Conservation (phyloP, 2,113 vertebrate species). For the Gobio gobio region DNA sequence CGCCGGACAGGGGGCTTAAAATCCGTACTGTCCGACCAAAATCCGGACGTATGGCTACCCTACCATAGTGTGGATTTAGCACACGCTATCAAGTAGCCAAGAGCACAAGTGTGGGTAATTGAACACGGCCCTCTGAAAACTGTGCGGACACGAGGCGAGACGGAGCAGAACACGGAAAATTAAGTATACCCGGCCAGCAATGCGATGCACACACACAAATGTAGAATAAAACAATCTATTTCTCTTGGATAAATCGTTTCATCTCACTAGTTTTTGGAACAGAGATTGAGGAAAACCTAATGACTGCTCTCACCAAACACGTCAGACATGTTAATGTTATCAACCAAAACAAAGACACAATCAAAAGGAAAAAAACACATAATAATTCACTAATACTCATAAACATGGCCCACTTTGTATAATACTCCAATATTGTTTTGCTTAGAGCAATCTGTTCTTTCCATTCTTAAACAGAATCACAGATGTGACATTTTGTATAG, state of each 20-base stretch:
- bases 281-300: not conserved
- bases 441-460: slow-evolving; percentile 6
- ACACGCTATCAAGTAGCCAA: too few relatives aligned
- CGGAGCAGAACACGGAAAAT: too few relatives aligned
- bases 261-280: slow-evolving; percentile 1
- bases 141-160: too few relatives aligned
- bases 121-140: too few relatives aligned
- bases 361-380: not conserved
- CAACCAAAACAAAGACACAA: not conserved
- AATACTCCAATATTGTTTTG: slow-evolving; percentile 5
- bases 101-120: too few relatives aligned
- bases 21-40: too few relatives aligned
- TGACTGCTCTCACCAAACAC: not conserved
- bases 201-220: too few relatives aligned
- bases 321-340: not conserved
- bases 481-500: not conserved
- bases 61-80: too few relatives aligned
- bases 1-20: too few relatives aligned
- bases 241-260: not conserved
- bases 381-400: not conserved
- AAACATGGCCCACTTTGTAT: slow-evolving; percentile 14
- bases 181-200: too few relatives aligned
- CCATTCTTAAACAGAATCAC: slow-evolving; percentile 9
- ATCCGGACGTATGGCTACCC: too few relatives aligned
- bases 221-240: not conserved